phyloP scores from a whole-genome alignment of 2,797 vertebrate genomes.

The Micrastur ruficollis region DNA sequence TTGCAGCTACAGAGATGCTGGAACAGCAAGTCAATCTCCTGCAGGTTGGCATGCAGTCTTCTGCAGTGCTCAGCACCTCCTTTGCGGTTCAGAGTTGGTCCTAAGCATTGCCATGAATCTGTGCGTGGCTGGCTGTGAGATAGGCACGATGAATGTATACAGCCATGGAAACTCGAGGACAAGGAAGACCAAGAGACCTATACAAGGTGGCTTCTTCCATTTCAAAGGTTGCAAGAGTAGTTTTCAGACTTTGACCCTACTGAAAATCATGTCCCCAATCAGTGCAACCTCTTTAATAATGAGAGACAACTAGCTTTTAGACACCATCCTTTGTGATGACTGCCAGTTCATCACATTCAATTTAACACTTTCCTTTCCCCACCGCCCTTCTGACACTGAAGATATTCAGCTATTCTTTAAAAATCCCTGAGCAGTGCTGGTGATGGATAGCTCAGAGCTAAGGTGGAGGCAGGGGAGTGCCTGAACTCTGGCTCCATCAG shows the following conservation, averaged over 20 bases:
- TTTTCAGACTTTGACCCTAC: background rate
- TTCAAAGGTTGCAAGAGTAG: background rate
- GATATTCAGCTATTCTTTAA: background rate
- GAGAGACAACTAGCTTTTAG: background rate
- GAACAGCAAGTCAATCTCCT: background rate
- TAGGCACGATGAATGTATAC: background rate
- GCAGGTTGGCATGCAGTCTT: background rate
- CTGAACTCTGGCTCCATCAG: background rate
- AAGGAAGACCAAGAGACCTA: background rate
- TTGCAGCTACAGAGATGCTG: background rate
- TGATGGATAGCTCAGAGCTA: background rate
- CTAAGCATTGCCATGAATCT: background rate
- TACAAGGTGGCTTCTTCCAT: background rate
- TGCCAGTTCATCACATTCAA: background rate
- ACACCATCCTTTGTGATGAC: background rate
- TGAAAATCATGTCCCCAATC: background rate
- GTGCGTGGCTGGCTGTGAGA: background rate
- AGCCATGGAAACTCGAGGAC: background rate
- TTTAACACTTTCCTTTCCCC: background rate
- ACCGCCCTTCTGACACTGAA: background rate
- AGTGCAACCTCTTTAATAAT: background rate
- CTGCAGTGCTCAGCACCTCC: background rate
- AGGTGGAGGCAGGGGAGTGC: background rate
- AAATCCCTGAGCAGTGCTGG: background rate
- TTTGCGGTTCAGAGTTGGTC: background rate